These are phyloP conservation scores for Drosophila affinis DNA, from an alignment of 2,888 invertebrate species.

Conservation along the genomic window DNA sequence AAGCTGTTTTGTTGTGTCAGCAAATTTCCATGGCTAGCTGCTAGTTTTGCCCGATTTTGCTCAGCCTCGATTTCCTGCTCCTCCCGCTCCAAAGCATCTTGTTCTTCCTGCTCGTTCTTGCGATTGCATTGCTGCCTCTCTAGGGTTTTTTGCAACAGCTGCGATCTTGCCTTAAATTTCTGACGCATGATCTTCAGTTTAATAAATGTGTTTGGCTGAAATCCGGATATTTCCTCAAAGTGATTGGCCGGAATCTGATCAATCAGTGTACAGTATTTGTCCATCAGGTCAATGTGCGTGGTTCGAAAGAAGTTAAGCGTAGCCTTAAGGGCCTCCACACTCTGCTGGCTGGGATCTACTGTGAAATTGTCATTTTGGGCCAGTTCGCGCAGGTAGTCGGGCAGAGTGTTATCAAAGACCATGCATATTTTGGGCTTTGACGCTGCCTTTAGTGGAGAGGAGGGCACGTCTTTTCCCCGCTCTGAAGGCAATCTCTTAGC, in stretches of 20 bases:
- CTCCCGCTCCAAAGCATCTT: slow-evolving; percentile 70
- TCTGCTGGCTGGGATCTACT: slow-evolving; percentile 60
- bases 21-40: neutral
- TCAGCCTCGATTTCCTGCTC: slow-evolving; percentile 73
- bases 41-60: slow-evolving; percentile 21
- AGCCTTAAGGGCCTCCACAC: slow-evolving; percentile 59
- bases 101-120: slow-evolving; percentile 46
- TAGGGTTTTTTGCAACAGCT: slow-evolving; percentile 81
- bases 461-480: neutral
- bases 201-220: slow-evolving; percentile 85
- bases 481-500: neutral
- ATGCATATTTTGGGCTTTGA: slow-evolving; percentile 69
- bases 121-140: slow-evolving; percentile 65
- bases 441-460: neutral
- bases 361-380: slow-evolving; percentile 77
- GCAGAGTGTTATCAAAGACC: slow-evolving; percentile 75
- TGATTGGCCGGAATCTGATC: slow-evolving; percentile 87
- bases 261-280: slow-evolving; percentile 87
- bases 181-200: slow-evolving; percentile 86
- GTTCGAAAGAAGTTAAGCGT: slow-evolving; percentile 83
- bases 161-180: slow-evolving; percentile 86
- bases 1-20: neutral
- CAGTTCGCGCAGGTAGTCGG: slow-evolving; percentile 73
- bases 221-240: slow-evolving; percentile 86
- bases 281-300: slow-evolving; percentile 86